These are phyloP conservation scores for Larimichthys crocea DNA, from an alignment of 2,113 vertebrate genomes.

Conservation along the genomic window DNA sequence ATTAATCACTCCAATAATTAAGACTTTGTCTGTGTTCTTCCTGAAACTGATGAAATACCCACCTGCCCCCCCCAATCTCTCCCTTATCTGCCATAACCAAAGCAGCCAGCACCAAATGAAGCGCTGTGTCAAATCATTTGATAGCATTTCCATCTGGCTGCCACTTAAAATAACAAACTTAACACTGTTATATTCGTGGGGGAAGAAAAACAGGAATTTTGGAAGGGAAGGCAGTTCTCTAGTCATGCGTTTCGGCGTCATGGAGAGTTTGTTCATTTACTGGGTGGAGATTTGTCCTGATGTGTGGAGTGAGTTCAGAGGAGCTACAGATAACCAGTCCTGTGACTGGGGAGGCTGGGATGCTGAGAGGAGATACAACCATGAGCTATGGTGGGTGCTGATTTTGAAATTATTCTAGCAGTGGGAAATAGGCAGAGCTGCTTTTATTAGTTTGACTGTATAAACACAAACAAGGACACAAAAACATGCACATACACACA, in stretches of 20 bases:
- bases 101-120: constrained; percentile 20
- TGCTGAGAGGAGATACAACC: not conserved
- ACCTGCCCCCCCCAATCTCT: not conserved
- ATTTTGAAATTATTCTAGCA: constrained; percentile 40
- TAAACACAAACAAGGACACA: constrained; percentile 1
- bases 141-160: constrained; percentile 13
- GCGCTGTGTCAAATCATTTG: constrained; percentile 12
- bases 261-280: constrained; percentile 23
- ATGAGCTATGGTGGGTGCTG: constrained; percentile 12
- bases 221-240: not conserved
- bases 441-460: constrained; percentile 26
- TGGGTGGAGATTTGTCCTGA: constrained; percentile 31
- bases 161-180: not conserved
- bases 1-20: constrained; percentile 54
- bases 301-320: constrained; percentile 36
- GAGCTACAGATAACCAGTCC: not conserved
- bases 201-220: not conserved
- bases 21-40: constrained; percentile 35
- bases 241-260: constrained; percentile 2
- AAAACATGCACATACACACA: not conserved
- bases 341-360: constrained; percentile 3
- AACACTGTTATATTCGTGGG: not conserved
- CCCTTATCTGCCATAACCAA: constrained; percentile 45
- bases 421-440: not conserved
- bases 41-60: constrained; percentile 50